A percentile compares a stretch with the other conserved stretches of the same genome.
phyloP scores from a whole-genome alignment of 64 coral and sea anemone species.

The Montipora capricornis region DNA sequence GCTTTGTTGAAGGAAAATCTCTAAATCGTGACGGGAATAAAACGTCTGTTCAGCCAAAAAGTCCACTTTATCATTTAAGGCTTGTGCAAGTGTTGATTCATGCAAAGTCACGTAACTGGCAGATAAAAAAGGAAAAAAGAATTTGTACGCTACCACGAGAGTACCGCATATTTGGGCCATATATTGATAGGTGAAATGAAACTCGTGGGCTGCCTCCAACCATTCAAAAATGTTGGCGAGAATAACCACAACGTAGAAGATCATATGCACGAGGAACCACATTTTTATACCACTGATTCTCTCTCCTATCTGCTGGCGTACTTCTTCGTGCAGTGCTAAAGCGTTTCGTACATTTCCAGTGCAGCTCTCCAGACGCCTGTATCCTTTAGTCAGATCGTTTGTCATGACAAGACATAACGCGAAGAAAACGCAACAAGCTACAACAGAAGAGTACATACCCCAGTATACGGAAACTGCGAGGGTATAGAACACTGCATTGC shows the following conservation, averaged over 20 bases:
- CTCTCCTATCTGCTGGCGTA: constrained; percentile 50
- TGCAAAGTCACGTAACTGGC: constrained; percentile 82
- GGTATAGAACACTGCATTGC: constrained; percentile 41
- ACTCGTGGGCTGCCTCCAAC: constrained; percentile 52
- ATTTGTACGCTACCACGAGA: constrained; percentile 68
- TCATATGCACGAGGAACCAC: constrained; percentile 60
- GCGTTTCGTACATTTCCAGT: constrained; percentile 34
- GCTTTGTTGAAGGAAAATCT: constrained; percentile 69
- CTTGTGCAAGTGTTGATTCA: constrained; percentile 64
- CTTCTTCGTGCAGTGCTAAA: constrained; percentile 27
- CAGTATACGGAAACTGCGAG: neutral
- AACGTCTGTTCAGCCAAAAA: constrained; percentile 56
- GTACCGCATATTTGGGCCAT: constrained; percentile 72
- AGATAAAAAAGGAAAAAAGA: constrained; percentile 75
- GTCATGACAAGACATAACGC: constrained; percentile 17
- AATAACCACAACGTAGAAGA: constrained; percentile 65
- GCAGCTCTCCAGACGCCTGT: constrained; percentile 27
- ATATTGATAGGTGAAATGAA: constrained; percentile 51
- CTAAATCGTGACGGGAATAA: constrained; percentile 51
- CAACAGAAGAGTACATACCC: too few relatives aligned
- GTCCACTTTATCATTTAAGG: constrained; percentile 56
- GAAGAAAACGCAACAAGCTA: too few relatives aligned
- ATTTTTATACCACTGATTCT: constrained; percentile 23
- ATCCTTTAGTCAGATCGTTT: constrained; percentile 59
- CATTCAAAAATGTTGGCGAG: constrained; percentile 72